Evolutionary conservation across 2,113 vertebrate genomes (phyloP).

Genomic region (Salvelinus sp.): DNA sequence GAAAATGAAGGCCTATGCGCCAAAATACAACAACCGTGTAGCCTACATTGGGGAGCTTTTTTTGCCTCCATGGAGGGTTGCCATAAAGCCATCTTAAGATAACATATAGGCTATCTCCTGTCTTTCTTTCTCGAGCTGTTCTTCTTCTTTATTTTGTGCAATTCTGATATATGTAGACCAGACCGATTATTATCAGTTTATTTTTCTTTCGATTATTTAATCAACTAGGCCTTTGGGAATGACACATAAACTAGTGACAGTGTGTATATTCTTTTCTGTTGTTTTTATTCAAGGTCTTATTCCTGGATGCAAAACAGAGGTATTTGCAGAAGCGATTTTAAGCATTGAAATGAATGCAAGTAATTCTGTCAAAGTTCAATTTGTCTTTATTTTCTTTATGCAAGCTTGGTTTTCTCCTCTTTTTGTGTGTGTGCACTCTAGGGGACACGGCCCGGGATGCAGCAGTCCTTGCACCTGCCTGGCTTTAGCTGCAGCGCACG

Average conservation of each 20-base stretch:
- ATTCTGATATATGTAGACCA: too few species aligned
- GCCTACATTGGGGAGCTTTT: too few species aligned
- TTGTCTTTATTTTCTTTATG: constrained; percentile 27
- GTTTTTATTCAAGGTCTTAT: not conserved
- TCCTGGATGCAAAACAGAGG: not conserved
- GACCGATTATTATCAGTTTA: not conserved
- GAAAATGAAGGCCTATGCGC: too few species aligned
- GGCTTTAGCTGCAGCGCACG: constrained; percentile 58
- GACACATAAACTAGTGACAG: not conserved
- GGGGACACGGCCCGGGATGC: constrained; percentile 65
- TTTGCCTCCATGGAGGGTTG: too few species aligned
- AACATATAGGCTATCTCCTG: too few species aligned
- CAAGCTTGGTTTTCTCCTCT: constrained; percentile 30
- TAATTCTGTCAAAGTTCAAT: constrained; percentile 64
- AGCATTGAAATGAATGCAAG: constrained; percentile 59
- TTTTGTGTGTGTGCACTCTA: constrained; percentile 53
- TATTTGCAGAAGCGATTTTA: constrained; percentile 23
- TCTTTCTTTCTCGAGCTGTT: too few species aligned
- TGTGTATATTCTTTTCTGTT: not conserved
- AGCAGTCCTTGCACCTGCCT: constrained; percentile 74
- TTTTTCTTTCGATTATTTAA: not conserved
- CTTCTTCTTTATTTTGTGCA: too few species aligned
- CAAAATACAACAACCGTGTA: too few species aligned
- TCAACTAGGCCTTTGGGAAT: not conserved
- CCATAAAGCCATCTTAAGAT: too few species aligned